phyloP scores from a whole-genome alignment of 2,113 vertebrate species.

The Clupea harengus region DNA sequence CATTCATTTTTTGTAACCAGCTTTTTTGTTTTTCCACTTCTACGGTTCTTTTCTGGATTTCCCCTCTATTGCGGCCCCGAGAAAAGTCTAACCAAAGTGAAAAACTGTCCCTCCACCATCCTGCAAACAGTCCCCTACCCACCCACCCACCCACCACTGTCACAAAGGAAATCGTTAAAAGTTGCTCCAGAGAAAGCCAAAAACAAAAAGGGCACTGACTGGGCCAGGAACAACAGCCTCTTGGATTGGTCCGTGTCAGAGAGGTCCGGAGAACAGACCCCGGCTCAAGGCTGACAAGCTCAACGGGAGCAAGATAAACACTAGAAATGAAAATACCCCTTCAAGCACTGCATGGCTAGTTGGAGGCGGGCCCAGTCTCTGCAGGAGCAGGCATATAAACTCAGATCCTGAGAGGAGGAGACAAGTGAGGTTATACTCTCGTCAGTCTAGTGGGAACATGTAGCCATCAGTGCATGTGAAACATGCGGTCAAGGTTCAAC shows the following conservation, averaged over 20 bases:
- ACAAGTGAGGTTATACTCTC: not conserved
- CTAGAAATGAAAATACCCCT: slow-evolving; percentile 11
- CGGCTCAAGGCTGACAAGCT: slow-evolving; percentile 1
- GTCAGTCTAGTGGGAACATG: not conserved
- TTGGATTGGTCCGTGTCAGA: not conserved
- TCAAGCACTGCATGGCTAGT: not conserved
- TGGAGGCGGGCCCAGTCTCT: not conserved
- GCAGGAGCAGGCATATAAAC: not conserved
- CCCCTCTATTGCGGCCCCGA: not conserved
- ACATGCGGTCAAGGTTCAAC: not conserved
- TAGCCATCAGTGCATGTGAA: not conserved
- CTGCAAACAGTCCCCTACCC: not conserved
- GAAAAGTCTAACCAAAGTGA: not conserved
- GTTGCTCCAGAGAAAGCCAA: not conserved
- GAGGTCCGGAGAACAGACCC: not conserved
- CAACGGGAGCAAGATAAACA: slow-evolving; percentile 1
- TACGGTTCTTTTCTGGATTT: not conserved
- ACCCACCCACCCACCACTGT: not conserved
- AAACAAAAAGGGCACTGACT: not conserved
- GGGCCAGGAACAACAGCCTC: not conserved
- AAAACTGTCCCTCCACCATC: not conserved
- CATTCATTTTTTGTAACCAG: not conserved
- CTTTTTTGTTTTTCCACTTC: not conserved
- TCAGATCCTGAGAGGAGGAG: not conserved
- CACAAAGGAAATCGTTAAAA: slow-evolving; percentile 13